These are phyloP conservation scores for Psittacula derbiana DNA, from an alignment of 2,797 vertebrate species.

Conservation along the genomic window DNA sequence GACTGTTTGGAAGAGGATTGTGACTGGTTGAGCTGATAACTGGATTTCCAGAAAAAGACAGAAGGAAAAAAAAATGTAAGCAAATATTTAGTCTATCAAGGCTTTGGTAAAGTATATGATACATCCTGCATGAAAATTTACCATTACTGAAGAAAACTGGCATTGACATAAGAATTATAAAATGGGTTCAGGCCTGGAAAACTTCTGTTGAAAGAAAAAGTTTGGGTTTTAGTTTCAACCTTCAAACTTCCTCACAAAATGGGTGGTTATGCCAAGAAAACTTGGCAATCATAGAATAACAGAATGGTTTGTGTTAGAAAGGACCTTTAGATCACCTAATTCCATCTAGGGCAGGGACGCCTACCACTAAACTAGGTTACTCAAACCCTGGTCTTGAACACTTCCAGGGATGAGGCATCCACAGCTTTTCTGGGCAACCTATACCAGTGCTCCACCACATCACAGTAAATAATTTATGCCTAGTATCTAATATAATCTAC, in stretches of 20 bases:
- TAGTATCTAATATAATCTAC: not conserved
- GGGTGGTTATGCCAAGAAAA: not conserved
- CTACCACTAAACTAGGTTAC: not conserved
- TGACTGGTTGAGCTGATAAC: not conserved
- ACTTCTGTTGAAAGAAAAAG: not conserved
- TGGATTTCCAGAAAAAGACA: not conserved
- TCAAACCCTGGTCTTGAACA: not conserved
- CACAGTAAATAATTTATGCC: not conserved
- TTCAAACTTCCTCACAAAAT: not conserved
- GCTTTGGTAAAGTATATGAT: not conserved
- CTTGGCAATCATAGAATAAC: not conserved
- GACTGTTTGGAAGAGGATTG: not conserved
- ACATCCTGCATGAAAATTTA: not conserved
- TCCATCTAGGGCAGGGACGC: not conserved
- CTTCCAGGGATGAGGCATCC: not conserved
- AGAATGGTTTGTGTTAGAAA: not conserved
- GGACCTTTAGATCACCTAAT: not conserved
- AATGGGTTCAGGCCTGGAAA: not conserved
- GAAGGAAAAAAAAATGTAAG: not conserved
- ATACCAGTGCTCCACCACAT: not conserved
- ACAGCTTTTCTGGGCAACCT: not conserved
- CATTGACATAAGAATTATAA: not conserved
- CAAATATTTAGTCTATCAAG: not conserved
- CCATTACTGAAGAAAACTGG: not conserved
- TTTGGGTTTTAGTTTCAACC: not conserved